Percentiles rank a stretch among this genome's conserved stretches.
phyloP scores from a whole-genome alignment of 2,888 invertebrate species.

The Drosophila nigricruria region DNA sequence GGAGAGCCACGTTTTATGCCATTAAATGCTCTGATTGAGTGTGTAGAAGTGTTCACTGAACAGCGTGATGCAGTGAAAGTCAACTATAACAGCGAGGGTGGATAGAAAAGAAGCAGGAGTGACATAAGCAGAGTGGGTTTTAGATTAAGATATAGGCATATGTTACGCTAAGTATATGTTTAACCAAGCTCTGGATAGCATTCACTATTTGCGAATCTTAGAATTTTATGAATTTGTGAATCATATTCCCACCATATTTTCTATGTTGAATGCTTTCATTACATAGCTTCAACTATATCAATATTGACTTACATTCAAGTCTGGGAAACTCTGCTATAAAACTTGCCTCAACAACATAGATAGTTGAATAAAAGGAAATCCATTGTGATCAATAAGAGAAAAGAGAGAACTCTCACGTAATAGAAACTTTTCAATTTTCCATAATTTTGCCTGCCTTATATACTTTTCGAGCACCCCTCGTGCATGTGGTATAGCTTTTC shows the following conservation, averaged over 20 bases:
- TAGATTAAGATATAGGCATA: too few species aligned
- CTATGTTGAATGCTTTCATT: too few species aligned
- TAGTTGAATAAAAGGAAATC: too few species aligned
- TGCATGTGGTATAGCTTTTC: slow-evolving; percentile 11
- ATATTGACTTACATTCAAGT: too few species aligned
- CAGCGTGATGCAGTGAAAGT: slow-evolving; percentile 39
- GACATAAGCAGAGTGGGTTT: not conserved
- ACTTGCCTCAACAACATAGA: too few species aligned
- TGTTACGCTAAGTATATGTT: too few species aligned
- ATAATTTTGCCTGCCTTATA: not conserved
- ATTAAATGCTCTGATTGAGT: slow-evolving; percentile 80
- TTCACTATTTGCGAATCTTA: not conserved
- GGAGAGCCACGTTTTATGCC: slow-evolving; percentile 64
- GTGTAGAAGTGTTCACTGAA: slow-evolving; percentile 77
- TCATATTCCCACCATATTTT: too few species aligned
- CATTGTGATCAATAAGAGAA: too few species aligned
- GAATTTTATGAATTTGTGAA: not conserved
- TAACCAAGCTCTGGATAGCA: too few species aligned
- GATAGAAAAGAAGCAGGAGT: not conserved
- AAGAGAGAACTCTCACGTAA: not conserved
- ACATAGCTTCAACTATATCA: too few species aligned
- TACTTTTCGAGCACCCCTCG: not conserved
- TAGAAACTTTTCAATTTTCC: not conserved
- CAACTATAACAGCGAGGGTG: slow-evolving; percentile 31
- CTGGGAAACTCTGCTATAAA: too few species aligned